phyloP scores from a whole-genome alignment of 2,797 vertebrate species.

The Echiichthys vipera region DNA sequence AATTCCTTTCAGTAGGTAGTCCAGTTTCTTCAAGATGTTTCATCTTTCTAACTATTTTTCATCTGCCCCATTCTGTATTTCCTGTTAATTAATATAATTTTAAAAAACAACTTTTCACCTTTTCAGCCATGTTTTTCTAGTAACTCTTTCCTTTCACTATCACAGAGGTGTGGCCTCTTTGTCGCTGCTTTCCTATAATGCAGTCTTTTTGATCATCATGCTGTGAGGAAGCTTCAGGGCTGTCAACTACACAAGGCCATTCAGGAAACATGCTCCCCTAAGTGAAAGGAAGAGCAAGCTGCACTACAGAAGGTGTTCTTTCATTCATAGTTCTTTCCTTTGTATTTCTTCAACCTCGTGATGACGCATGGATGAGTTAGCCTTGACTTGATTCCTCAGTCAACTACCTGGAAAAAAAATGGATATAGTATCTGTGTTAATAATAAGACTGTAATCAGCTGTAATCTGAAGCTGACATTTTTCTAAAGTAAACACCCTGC shows the following conservation, averaged over 20 bases:
- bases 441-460: slow-evolving; percentile 32
- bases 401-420: slow-evolving; percentile 8
- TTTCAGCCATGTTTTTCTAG: neutral
- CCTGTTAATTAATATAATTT: neutral
- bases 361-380: neutral
- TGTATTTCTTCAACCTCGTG: slow-evolving; percentile 2
- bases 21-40: neutral
- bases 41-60: neutral
- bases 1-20: slow-evolving; percentile 15
- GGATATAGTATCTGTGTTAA: slow-evolving; percentile 2
- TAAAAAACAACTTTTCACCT: slow-evolving; percentile 11
- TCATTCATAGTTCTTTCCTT: neutral
- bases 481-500: slow-evolving; percentile 20
- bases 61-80: neutral
- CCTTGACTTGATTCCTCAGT: slow-evolving; percentile 9
- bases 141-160: slow-evolving; percentile 1
- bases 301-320: neutral
- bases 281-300: neutral
- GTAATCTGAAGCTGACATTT: slow-evolving; percentile 38
- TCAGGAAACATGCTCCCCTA: neutral
- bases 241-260: neutral
- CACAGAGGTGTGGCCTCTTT: neutral
- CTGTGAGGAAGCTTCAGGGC: slow-evolving; percentile 1
- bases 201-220: slow-evolving; percentile 14
- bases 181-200: neutral